Conservation (phyloP, 2,888 invertebrate species). For the Diaprepes abbreviatus region DNA sequence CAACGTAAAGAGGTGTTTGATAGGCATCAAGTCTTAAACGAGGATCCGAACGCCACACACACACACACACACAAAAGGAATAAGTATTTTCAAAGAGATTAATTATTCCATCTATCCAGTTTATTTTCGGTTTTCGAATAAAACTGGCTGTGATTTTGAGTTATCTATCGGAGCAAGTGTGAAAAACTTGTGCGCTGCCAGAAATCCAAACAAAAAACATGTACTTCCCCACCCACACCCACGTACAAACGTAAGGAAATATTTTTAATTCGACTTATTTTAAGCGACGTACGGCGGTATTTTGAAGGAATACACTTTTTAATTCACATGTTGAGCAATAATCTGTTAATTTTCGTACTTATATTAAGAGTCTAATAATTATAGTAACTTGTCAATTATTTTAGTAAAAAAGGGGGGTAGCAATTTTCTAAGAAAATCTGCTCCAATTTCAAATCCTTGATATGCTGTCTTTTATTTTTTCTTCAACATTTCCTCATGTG, state of each 20-base stretch:
- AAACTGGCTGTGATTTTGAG: conserved; percentile 30
- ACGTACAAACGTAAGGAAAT: neutral
- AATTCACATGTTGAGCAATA: neutral
- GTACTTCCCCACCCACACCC: neutral
- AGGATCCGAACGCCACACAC: neutral
- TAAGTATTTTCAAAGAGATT: conserved; percentile 8
- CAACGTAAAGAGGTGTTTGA: conserved; percentile 66
- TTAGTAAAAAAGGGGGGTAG: too few relatives aligned
- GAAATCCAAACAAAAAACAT: neutral
- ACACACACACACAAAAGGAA: neutral
- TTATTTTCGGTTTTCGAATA: conserved; percentile 13
- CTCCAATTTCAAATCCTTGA: too few relatives aligned
- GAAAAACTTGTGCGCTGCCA: conserved; percentile 5
- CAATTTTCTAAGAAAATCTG: too few relatives aligned
- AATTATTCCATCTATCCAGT: neutral
- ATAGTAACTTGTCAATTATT: too few relatives aligned
- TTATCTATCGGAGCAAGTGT: neutral
- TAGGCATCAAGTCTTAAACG: conserved; percentile 62
- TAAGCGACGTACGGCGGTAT: neutral
- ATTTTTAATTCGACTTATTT: neutral
- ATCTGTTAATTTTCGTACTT: too few relatives aligned
- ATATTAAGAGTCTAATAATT: too few relatives aligned
- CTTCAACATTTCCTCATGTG: too few relatives aligned
- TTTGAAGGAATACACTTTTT: neutral
- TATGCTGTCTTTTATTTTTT: too few relatives aligned